These are phyloP conservation scores for Pandemis heparana DNA, from an alignment of 2,888 invertebrate genomes.

Conservation along the genomic window DNA sequence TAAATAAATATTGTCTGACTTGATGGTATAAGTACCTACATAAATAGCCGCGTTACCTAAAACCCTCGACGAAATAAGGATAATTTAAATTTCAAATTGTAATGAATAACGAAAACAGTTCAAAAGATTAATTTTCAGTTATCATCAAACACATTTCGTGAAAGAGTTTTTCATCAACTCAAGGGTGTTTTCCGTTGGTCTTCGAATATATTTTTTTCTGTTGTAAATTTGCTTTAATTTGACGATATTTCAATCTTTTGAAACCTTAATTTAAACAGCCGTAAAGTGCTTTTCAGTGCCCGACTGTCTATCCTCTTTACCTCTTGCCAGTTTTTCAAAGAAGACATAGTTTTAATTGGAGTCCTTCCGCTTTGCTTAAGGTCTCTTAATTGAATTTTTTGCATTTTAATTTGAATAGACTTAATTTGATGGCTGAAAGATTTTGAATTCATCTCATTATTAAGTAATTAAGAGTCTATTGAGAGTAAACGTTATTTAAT, in stretches of 20 bases:
- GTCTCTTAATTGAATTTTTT: constrained; percentile 71
- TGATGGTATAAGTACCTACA: background rate
- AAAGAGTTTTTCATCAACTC: constrained; percentile 52
- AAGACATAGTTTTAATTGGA: constrained; percentile 80
- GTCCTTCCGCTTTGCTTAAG: constrained; percentile 69
- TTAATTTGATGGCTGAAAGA: constrained; percentile 56
- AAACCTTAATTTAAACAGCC: constrained; percentile 65
- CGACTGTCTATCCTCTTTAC: constrained; percentile 64
- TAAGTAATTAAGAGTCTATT: constrained; percentile 47
- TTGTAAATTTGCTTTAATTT: constrained; percentile 55
- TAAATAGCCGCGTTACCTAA: background rate
- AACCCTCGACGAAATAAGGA: constrained; percentile 9
- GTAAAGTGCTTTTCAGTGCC: constrained; percentile 68
- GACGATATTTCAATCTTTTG: constrained; percentile 58
- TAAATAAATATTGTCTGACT: background rate
- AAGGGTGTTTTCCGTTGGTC: constrained; percentile 44
- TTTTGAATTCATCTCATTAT: constrained; percentile 57
- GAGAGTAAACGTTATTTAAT: constrained; percentile 3
- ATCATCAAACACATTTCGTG: constrained; percentile 45
- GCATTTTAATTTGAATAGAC: constrained; percentile 62
- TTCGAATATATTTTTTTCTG: constrained; percentile 47
- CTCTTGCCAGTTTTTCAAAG: constrained; percentile 60
- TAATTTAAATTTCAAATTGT: constrained; percentile 29
- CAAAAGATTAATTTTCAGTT: constrained; percentile 29
- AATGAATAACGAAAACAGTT: constrained; percentile 28